Evolutionary conservation across 2,113 vertebrate genomes (phyloP).

Genomic region (Brachionichthys hirsutus): DNA sequence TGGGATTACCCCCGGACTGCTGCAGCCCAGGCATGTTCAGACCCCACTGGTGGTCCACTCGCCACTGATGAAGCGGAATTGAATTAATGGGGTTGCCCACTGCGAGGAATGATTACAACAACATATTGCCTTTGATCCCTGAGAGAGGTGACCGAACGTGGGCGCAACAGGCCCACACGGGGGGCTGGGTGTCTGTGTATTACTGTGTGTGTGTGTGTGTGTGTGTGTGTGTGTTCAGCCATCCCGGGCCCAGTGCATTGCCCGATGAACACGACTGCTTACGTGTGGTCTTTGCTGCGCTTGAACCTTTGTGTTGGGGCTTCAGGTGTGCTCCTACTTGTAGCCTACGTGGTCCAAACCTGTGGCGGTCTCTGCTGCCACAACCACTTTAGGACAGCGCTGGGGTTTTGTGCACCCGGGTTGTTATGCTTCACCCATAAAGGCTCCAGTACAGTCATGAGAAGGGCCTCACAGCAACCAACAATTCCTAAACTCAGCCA

Average conservation of each 20-base stretch:
- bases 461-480: background rate
- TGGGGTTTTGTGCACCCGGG: background rate
- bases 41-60: conserved; percentile 52
- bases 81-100: conserved; percentile 74
- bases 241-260: conserved; percentile 53
- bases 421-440: background rate
- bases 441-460: background rate
- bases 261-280: conserved; percentile 57
- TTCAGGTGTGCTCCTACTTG: conserved; percentile 36
- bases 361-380: conserved; percentile 7
- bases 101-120: conserved; percentile 64
- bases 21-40: conserved; percentile 59
- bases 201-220: background rate
- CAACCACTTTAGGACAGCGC: background rate
- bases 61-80: conserved; percentile 71
- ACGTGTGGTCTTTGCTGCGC: conserved; percentile 33
- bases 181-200: conserved; percentile 15
- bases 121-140: conserved; percentile 66
- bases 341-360: conserved; percentile 1
- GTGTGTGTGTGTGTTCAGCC: conserved; percentile 1
- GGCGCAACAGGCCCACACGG: conserved; percentile 37
- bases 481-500: background rate
- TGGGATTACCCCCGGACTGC: conserved; percentile 59
- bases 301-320: conserved; percentile 29
- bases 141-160: conserved; percentile 54